phyloP scores from a whole-genome alignment of 2,888 invertebrate genomes.

The Ichneumoninae sp. region DNA sequence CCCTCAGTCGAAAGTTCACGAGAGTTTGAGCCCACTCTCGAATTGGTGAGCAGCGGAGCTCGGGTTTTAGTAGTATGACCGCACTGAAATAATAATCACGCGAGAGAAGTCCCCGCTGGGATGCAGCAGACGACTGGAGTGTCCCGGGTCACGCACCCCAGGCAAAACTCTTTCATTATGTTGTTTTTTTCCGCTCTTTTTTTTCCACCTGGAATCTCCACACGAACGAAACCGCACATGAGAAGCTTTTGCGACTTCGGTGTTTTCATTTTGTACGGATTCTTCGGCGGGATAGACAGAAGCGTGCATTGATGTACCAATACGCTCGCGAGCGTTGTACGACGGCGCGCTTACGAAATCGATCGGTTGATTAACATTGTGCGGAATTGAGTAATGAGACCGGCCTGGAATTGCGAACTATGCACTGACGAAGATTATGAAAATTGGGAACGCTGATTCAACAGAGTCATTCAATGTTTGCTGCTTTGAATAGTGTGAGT shows the following conservation, averaged over 20 bases:
- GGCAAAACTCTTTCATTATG: conserved; percentile 28
- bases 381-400: conserved; percentile 43
- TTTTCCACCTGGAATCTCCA: conserved; percentile 14
- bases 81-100: conserved; percentile 64
- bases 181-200: conserved; percentile 37
- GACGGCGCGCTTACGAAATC: conserved; percentile 38
- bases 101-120: conserved; percentile 56
- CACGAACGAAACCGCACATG: conserved; percentile 31
- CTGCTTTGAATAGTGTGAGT: not conserved
- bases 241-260: conserved; percentile 54
- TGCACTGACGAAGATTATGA: conserved; percentile 50
- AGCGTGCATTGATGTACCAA: conserved; percentile 14
- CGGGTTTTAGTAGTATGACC: conserved; percentile 26
- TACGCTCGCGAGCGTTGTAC: not conserved
- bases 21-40: conserved; percentile 55
- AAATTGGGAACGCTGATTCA: conserved; percentile 11
- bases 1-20: conserved; percentile 52
- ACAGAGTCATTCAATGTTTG: not conserved
- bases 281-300: conserved; percentile 15
- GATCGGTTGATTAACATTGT: conserved; percentile 10
- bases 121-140: conserved; percentile 37
- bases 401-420: conserved; percentile 15
- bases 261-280: conserved; percentile 61
- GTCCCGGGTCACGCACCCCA: conserved; percentile 49
- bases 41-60: conserved; percentile 50